Evolutionary conservation across 2,888 invertebrate species (phyloP).

Genomic region (Orthosia gothica): DNA sequence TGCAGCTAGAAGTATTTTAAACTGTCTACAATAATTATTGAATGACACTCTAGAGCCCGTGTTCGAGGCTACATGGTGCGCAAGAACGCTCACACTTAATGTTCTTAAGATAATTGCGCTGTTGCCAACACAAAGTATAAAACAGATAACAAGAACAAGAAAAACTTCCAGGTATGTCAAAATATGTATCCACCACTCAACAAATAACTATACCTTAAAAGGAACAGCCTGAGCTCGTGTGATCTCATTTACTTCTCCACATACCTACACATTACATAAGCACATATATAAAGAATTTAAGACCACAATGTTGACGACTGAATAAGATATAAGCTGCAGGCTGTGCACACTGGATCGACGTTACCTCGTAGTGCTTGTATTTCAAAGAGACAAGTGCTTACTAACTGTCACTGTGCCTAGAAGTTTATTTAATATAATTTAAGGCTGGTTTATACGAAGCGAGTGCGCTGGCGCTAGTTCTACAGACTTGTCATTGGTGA

Average conservation of each 20-base stretch:
- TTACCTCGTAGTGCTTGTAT: constrained; percentile 14
- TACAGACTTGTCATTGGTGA: background rate
- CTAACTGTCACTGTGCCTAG: constrained; percentile 15
- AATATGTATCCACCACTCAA: background rate
- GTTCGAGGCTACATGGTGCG: too few relatives aligned
- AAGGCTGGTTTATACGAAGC: background rate
- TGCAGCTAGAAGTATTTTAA: too few relatives aligned
- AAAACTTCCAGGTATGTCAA: background rate
- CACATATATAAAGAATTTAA: constrained; percentile 2
- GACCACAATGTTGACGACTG: background rate
- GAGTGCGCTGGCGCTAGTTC: background rate
- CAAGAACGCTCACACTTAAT: background rate
- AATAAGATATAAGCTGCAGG: constrained; percentile 28
- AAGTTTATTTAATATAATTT: constrained; percentile 20
- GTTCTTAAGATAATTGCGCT: background rate
- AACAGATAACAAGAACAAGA: too few relatives aligned
- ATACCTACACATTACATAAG: background rate
- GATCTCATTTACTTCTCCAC: background rate
- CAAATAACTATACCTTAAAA: background rate
- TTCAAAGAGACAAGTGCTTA: constrained; percentile 20
- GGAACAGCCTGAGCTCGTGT: background rate
- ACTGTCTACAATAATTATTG: too few relatives aligned
- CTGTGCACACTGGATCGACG: constrained; percentile 8
- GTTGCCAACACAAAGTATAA: background rate
- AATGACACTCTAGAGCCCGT: too few relatives aligned